Conservation (phyloP, 2,113 vertebrate species). For the Alectura lathami region DNA sequence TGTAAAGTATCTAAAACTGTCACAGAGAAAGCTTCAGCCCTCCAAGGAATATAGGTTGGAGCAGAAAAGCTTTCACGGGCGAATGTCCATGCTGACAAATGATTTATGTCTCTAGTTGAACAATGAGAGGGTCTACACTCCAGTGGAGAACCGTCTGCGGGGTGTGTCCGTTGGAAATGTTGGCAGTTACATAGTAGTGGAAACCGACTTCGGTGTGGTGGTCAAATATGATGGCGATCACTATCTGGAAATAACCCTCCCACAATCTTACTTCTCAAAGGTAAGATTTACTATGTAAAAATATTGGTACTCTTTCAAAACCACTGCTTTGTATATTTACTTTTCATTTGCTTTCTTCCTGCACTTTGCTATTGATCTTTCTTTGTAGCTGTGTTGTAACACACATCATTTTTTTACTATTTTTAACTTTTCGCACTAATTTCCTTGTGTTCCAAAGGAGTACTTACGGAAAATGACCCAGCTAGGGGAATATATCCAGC, state of each 20-base stretch:
- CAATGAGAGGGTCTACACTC: constrained; percentile 72
- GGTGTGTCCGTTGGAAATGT: constrained; percentile 77
- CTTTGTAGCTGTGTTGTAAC: not conserved
- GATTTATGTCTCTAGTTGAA: constrained; percentile 35
- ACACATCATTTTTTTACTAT: not conserved
- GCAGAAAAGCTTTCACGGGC: not conserved
- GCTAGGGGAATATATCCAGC: not conserved
- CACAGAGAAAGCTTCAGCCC: not conserved
- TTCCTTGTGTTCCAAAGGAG: not conserved
- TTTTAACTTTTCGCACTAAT: not conserved
- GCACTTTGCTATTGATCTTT: not conserved
- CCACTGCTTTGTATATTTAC: not conserved
- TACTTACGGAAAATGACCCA: not conserved
- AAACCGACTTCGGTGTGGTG: constrained; percentile 84
- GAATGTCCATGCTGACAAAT: not conserved
- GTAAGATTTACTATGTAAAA: constrained; percentile 61
- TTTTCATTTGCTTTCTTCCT: not conserved
- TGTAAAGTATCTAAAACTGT: not conserved
- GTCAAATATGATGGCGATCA: constrained; percentile 89
- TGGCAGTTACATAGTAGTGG: constrained; percentile 82
- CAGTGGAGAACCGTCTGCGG: constrained; percentile 59
- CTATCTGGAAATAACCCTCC: constrained; percentile 85
- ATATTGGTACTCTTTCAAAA: not conserved
- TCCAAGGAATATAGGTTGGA: not conserved
- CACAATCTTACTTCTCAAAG: constrained; percentile 86